Evolutionary conservation across 2,113 vertebrate genomes (phyloP), one percentile per base, ranked within the genome.

Genomic region (Urocynchramus pylzowi): DNA sequence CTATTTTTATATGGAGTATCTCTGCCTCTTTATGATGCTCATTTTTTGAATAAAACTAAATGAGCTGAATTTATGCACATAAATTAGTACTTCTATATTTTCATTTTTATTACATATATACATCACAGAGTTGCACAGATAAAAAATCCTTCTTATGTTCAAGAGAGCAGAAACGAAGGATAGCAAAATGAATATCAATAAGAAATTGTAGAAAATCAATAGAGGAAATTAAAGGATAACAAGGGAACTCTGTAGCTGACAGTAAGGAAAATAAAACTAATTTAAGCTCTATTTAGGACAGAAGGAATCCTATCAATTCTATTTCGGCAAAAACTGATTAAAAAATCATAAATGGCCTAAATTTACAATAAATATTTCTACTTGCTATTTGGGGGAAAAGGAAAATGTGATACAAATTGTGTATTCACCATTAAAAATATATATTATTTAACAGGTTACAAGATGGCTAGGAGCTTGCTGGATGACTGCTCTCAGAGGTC

Each of bases 31-130:
- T 88, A 90, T 49, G 53, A 49, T 79, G 31, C 26, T 73, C 31
- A 45, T 94, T 96, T 95, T 94, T 89, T 74, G 56, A 95, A 59
- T 84, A 90, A 70, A 64, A 65, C 60, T 76, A 85, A 90, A 95
- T 70, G 57, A 88, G 21, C 12, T 47, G 39, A 70, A 95, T 92
- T 84, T 80, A 74, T 84, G 79, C 27, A 93, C 56, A 77, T 65
- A 88, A 92, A 93, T 90, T 80, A 90, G 67, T 90, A 69, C n/a
- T 64, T 93, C 35, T 60, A 57, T 31, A 76, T 92, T 95, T 94
- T 91, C 33, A 41, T 44, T 96, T 94, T 97, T 94, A 84, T 95
- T 95, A 52, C 42, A 33, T 65, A 45, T 39, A 85, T 91, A 61
- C 52, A 89, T 80, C 80, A 92, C 83, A 86, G 37, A 49, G 20